Base-by-base conservation (phyloP, 2,797 vertebrate genomes). In the Limosa lapponica region DNA sequence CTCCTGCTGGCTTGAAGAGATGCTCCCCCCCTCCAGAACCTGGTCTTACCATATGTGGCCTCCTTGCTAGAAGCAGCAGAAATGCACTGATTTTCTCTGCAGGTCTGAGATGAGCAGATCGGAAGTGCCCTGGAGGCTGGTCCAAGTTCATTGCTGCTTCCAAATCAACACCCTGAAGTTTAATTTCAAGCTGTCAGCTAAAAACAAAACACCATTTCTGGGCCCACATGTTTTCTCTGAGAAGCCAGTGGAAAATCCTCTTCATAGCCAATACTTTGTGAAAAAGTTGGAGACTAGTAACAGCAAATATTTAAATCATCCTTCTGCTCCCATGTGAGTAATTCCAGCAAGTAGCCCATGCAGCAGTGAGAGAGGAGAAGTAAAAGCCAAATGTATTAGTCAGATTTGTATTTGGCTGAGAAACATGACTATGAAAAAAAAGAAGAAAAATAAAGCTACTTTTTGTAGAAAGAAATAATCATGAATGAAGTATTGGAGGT, bases 261-360 rank as follows among this genome's bases (percentile, higher is more conserved):
- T 93, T 82, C 46, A 25, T 11, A 65, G 23, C 3, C 43, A 78
- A 39, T 67, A 10, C 12, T 48, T 82, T 3, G 3, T 36, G 61
- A 69, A 87, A 59, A 61, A 27, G 28, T 82, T 67, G 39, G 52
- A 62, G 9, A 27, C 15, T 34, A 13, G 16, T 62, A 81, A 54
- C 6, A 48, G 3, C 36, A 79, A 69, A 58, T 12, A 11, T 54
- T 82, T 66, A 89, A 77, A 86, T 49, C 2, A 34, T 73, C 79
- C 28, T 70, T 92, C 54, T 85, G 2, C 46, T 80, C 48, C 65
- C 4, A 3, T 1, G 1, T 0, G 1, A 51, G 10, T 61, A 77
- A 75, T 85, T 74, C 36, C 44, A 74, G 43, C 19, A 67, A 27
- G 41, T 32, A 54, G 9, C 20, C 49, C 67, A 15, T 58, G 55